Percentiles rank a stretch among this genome's conserved stretches.
Evolutionary conservation across 1,140 invertebrate genomes (phyloP).

Genomic region (Philopotamus ludificatus): DNA sequence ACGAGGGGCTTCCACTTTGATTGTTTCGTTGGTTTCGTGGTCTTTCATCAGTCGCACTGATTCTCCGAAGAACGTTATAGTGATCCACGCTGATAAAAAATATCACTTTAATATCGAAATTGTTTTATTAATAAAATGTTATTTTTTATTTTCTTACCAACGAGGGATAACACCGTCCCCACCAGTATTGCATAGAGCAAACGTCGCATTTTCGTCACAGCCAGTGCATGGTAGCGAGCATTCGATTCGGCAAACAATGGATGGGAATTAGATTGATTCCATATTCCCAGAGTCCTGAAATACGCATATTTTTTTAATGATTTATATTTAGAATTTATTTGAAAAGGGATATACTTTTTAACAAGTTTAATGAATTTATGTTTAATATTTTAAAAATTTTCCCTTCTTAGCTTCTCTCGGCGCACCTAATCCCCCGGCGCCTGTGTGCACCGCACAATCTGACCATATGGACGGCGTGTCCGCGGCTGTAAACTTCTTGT

Average conservation of each 20-base stretch:
- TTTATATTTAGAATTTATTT: not conserved
- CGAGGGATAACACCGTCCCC: constrained; percentile 60
- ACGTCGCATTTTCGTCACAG: constrained; percentile 74
- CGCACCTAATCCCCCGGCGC: no score
- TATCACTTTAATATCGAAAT: not conserved
- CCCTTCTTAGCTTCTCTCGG: no score
- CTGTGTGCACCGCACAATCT: no score
- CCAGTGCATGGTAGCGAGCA: constrained; percentile 69
- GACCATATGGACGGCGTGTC: no score
- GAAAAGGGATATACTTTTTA: no score
- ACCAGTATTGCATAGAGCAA: constrained; percentile 66
- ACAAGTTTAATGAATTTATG: no score
- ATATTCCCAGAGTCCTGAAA: constrained; percentile 67
- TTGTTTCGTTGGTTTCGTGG: constrained; percentile 71
- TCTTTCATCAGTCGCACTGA: constrained; percentile 66
- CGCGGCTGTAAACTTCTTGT: no score
- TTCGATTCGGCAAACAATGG: constrained; percentile 82
- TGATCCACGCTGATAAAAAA: constrained; percentile 62
- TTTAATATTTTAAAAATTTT: no score
- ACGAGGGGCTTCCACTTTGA: constrained; percentile 67
- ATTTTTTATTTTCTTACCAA: constrained; percentile 52
- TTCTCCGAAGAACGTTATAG: constrained; percentile 75
- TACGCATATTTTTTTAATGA: not conserved
- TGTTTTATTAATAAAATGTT: not conserved
- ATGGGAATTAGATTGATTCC: constrained; percentile 80